Conservation (phyloP, 2,888 invertebrate species). For the Eupithecia vulgata region DNA sequence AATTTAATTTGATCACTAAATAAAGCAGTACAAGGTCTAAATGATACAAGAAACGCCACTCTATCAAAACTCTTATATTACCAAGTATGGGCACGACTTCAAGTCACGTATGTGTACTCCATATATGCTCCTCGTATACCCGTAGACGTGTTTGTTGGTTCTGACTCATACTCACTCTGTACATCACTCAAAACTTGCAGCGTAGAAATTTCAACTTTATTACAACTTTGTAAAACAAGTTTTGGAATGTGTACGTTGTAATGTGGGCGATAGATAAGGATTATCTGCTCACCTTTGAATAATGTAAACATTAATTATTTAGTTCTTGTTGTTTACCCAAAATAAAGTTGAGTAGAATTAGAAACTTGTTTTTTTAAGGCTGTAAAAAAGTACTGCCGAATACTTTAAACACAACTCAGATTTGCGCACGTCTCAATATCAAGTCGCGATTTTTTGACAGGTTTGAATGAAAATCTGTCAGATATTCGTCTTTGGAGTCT, state of each 20-base stretch:
- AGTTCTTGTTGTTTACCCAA: slow-evolving; percentile 31
- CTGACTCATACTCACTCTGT: slow-evolving; percentile 62
- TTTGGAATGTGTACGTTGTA: slow-evolving; percentile 39
- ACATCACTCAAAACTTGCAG: slow-evolving; percentile 34
- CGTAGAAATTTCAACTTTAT: slow-evolving; percentile 54
- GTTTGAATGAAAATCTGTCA: no score
- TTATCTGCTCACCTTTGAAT: slow-evolving; percentile 51
- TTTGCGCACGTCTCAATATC: no score
- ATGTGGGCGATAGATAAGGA: slow-evolving; percentile 72
- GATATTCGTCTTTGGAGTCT: no score
- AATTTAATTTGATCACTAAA: slow-evolving; percentile 7
- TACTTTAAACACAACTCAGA: no score
- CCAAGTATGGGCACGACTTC: slow-evolving; percentile 64
- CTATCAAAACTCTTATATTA: slow-evolving; percentile 62
- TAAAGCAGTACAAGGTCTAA: slow-evolving; percentile 8
- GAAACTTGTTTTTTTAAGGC: slow-evolving; percentile 11
- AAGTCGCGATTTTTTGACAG: no score
- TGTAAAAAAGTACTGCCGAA: background rate
- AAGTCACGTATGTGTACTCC: slow-evolving; percentile 59
- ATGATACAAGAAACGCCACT: slow-evolving; percentile 43
- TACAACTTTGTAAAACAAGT: slow-evolving; percentile 39
- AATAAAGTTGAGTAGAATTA: slow-evolving; percentile 21
- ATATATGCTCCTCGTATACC: slow-evolving; percentile 55
- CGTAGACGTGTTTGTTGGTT: slow-evolving; percentile 57
- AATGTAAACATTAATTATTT: slow-evolving; percentile 42